Evolutionary conservation across 2,113 vertebrate species (phyloP).

Genomic region (Leuciscus idus): DNA sequence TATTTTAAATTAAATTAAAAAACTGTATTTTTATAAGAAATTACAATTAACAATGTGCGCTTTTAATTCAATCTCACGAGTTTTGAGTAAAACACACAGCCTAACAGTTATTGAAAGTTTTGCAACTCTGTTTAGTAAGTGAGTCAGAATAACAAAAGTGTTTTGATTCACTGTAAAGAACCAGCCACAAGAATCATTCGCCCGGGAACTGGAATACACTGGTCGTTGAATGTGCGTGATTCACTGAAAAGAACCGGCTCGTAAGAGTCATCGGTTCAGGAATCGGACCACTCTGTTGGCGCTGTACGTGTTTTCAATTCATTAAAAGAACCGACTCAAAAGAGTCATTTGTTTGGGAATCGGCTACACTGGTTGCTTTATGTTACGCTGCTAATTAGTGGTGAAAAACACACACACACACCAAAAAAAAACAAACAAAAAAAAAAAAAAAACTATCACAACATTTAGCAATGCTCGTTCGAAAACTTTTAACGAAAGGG

Average conservation of each 20-base stretch:
- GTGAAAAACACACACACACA: no score
- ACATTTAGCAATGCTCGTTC: no score
- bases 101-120: neutral
- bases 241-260: slow-evolving; percentile 1
- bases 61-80: neutral
- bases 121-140: neutral
- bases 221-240: neutral
- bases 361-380: neutral
- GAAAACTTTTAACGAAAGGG: neutral
- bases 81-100: neutral
- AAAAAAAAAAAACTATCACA: neutral
- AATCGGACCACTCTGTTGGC: neutral
- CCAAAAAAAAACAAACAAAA: no score
- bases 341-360: neutral
- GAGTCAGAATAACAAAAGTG: neutral
- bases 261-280: neutral
- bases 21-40: neutral
- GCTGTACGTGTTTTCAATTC: neutral
- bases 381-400: neutral
- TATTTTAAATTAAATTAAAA: neutral
- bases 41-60: neutral
- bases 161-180: slow-evolving; percentile 3
- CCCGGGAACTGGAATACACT: neutral
- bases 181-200: neutral
- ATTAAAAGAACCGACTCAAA: slow-evolving; percentile 21